These are phyloP conservation scores for Lasioglossum villosulum DNA, from an alignment of 2,888 invertebrate species.

Conservation along the genomic window DNA sequence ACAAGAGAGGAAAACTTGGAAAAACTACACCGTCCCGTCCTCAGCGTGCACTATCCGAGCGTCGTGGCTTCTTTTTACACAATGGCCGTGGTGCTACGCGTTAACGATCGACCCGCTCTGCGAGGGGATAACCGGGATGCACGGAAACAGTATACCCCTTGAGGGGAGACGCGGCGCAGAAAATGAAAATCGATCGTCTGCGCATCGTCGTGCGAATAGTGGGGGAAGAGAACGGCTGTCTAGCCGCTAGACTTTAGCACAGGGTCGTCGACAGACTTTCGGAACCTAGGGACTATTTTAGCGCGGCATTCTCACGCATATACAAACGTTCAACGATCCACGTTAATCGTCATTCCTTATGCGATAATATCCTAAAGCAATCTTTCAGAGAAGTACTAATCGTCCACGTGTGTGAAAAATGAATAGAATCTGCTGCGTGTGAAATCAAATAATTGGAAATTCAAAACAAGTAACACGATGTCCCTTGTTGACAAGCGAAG, in stretches of 20 bases:
- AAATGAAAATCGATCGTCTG: conserved; percentile 58
- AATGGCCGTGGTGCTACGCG: conserved; percentile 81
- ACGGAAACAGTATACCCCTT: conserved; percentile 74
- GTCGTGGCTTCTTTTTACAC: conserved; percentile 82
- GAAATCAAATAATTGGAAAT: background rate
- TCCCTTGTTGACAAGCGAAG: background rate
- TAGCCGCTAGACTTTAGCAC: too few relatives aligned
- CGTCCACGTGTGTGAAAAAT: too few relatives aligned
- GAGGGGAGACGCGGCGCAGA: conserved; percentile 82
- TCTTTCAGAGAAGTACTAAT: background rate
- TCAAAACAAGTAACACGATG: too few relatives aligned
- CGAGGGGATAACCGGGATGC: conserved; percentile 73
- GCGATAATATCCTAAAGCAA: background rate
- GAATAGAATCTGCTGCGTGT: background rate
- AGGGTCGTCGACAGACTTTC: conserved; percentile 49
- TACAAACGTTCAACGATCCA: background rate
- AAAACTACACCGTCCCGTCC: conserved; percentile 82
- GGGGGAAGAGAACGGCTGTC: conserved; percentile 67
- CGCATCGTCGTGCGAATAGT: conserved; percentile 72
- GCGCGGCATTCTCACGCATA: background rate
- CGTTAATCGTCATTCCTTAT: too few relatives aligned
- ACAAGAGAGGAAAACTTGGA: conserved; percentile 83
- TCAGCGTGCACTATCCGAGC: conserved; percentile 82
- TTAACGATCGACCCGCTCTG: conserved; percentile 81
- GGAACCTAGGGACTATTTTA: conserved; percentile 39